Conservation (phyloP, 2,113 vertebrate genomes). For the Passer domesticus region DNA sequence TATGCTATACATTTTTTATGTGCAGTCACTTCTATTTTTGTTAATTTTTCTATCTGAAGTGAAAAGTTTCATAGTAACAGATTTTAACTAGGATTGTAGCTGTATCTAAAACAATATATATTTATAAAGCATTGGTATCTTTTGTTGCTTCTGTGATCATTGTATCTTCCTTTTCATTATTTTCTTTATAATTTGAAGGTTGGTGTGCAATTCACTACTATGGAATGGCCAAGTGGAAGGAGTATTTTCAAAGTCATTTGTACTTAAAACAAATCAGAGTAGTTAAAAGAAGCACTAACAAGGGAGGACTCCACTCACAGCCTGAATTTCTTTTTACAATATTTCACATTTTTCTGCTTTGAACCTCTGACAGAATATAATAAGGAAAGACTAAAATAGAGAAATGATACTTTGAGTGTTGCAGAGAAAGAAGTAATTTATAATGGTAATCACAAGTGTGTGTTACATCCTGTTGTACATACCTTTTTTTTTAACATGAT, state of each 20-base stretch:
- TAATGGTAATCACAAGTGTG: not conserved
- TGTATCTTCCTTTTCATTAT: not conserved
- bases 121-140: not conserved
- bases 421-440: not conserved
- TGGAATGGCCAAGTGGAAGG: not conserved
- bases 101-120: not conserved
- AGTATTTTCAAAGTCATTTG: slow-evolving; percentile 17
- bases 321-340: not conserved
- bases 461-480: not conserved
- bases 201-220: not conserved
- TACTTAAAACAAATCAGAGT: not conserved
- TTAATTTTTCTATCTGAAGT: not conserved
- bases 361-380: not conserved
- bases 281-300: slow-evolving; percentile 1
- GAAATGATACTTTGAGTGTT: not conserved
- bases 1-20: not conserved
- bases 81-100: not conserved
- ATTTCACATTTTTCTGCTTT: slow-evolving; percentile 7
- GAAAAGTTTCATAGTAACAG: not conserved
- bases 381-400: not conserved
- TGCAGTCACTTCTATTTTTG: slow-evolving; percentile 5
- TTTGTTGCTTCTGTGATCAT: not conserved
- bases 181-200: not conserved
- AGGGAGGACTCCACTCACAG: slow-evolving; percentile 6
- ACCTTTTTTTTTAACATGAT: not conserved